Evolutionary conservation across 2,888 invertebrate genomes (phyloP), one percentile per base, ranked within the genome.

Genomic region (Diplolepis rosae): DNA sequence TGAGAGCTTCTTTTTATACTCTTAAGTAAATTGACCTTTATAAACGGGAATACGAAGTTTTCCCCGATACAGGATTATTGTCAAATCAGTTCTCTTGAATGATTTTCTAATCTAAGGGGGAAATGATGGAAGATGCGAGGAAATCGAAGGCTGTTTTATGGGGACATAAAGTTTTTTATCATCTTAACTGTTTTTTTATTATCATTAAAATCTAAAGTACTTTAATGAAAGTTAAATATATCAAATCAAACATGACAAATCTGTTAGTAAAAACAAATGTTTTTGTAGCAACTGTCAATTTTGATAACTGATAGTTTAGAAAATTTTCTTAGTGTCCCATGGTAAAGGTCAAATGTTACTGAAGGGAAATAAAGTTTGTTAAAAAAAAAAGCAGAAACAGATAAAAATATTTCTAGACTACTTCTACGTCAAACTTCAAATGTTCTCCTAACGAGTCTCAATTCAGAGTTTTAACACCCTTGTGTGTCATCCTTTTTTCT

Each of bases 381-480:
- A 9, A 54, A 28, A 30, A 42, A 65, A 51, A 52, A 65, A 51
- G 30, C 65, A 35, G 15, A 65, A 71, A 68, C 54, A 65, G 45
- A 65, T 48, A 54, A 45, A 68, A 56, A 70, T 72, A 82, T 81
- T n/a, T n/a, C n/a, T n/a, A n/a, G n/a, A n/a, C n/a, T n/a, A n/a
- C n/a, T n/a, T n/a, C n/a, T n/a, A n/a, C n/a, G n/a, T n/a, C n/a
- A n/a, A n/a, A n/a, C n/a, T n/a, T n/a, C n/a, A n/a, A 85, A 84
- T 84, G 79, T 82, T 48, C 66, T 66, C 73, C 83, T 85, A 84
- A 85, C 85, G 86, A 86, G 84, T 85, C 75, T 68, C 77, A 68
- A 73, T 76, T 74, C 77, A 73, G 71, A 71, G 68, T 74, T 73
- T 73, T 77, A 68, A 22, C 39, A 72, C 68, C 66, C 74, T 66